Base-by-base conservation (phyloP, 2,888 invertebrate species). In the Desoria tigrina region DNA sequence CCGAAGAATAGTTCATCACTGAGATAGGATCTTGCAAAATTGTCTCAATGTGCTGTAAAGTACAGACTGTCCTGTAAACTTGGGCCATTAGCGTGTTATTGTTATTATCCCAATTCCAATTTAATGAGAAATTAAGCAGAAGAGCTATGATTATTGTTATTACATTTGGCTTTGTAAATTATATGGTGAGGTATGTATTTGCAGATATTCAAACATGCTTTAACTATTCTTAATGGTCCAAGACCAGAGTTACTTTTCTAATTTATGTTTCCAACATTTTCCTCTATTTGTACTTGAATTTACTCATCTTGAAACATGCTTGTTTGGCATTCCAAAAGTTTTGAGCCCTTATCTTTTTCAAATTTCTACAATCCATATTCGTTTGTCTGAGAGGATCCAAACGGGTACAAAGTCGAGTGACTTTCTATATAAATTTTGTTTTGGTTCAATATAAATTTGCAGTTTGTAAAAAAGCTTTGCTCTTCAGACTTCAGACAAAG, bases 21-120 rank as follows among this genome's bases (percentile, higher is more conserved):
- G 45, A 9, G 45, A 45, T 45, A 45, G 21, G 21, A 45, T 45
- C 45, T 45, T 18, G 45, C 14, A 24, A 51, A 45, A 45, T 21
- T 4, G 21, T 21, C 45, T 21, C n/a, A 45, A 51, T 51, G 24
- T 51, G 51, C 51, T 51, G 51, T 51, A 51, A 51, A 26, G 51
- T 51, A 51, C 14, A 24, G 51, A 51, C 11, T 18, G 21, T 42
- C 42, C 58, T 58, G 58, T 58, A 58, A 58, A 58, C 27, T 45
- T 58, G 58, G 16, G 45, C 58, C 49, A 58, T 58, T 58, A 58
- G 58, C 24, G 42, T 42, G 58, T 58, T 58, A 58, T 58, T 58
- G 58, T 58, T 58, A 58, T 58, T 58, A 58, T 58, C 45, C 45
- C 58, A 45, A 58, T 58, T 58, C 58, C 58, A 58, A 26, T 58